Conservation (phyloP, 2,888 invertebrate genomes). For the Drosophila limbata region DNA sequence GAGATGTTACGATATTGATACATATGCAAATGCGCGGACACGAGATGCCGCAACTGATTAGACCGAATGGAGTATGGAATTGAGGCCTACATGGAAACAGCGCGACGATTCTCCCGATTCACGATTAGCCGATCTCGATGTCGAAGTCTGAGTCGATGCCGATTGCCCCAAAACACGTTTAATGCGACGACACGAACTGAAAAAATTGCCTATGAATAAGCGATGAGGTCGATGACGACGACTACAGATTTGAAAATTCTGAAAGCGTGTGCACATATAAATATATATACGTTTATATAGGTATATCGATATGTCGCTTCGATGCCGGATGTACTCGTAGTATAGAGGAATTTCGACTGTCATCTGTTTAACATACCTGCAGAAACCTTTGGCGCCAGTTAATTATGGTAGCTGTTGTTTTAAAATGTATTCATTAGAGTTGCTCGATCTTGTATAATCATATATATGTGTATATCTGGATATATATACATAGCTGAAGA, state of each 20-base stretch:
- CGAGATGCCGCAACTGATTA: constrained; percentile 62
- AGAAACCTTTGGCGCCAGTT: constrained; percentile 27
- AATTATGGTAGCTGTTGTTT: constrained; percentile 32
- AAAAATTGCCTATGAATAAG: constrained; percentile 65
- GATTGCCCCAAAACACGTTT: constrained; percentile 66
- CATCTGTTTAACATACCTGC: constrained; percentile 65
- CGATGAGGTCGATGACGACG: constrained; percentile 55
- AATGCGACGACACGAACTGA: constrained; percentile 32
- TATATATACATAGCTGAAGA: constrained; percentile 14
- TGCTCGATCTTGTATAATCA: constrained; percentile 49
- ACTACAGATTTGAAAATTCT: constrained; percentile 63
- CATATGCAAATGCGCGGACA: constrained; percentile 44
- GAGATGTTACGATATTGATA: constrained; percentile 26
- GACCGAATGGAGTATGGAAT: constrained; percentile 15
- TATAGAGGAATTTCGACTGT: constrained; percentile 31
- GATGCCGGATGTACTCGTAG: constrained; percentile 61
- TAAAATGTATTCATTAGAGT: constrained; percentile 33
- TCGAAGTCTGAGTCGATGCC: constrained; percentile 2
- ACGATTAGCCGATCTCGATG: constrained; percentile 15
- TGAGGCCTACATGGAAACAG: constrained; percentile 22
- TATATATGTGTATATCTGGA: constrained; percentile 9
- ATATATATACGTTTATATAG: constrained; percentile 1
- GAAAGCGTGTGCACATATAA: constrained; percentile 51
- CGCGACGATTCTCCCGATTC: constrained; percentile 16
- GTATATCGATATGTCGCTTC: background rate